Evolutionary conservation across 2,888 invertebrate species (phyloP).

Genomic region (Ypsolopha sequella): DNA sequence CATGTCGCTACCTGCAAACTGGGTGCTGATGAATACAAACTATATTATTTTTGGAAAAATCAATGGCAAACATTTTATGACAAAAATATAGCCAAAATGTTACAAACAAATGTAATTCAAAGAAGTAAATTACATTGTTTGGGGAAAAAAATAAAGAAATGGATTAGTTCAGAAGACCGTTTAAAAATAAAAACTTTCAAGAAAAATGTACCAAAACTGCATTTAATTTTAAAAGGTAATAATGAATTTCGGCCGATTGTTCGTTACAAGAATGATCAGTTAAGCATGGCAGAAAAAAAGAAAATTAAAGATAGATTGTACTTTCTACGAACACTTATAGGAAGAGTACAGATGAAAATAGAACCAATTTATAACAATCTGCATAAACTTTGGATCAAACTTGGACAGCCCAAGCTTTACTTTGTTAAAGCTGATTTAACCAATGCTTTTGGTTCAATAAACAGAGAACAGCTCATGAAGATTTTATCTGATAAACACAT

Average conservation of each 20-base stretch:
- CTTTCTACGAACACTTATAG: constrained; percentile 34
- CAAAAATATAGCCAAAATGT: constrained; percentile 37
- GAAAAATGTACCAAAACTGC: constrained; percentile 45
- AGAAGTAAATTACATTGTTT: constrained; percentile 32
- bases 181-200: constrained; percentile 25
- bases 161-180: constrained; percentile 22
- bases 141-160: constrained; percentile 30
- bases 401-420: constrained; percentile 46
- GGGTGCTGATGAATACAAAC: constrained; percentile 49
- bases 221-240: constrained; percentile 44
- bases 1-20: constrained; percentile 55
- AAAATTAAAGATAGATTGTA: constrained; percentile 42
- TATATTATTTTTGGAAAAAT: constrained; percentile 51
- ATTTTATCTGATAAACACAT: constrained; percentile 37
- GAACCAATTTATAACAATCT: constrained; percentile 35
- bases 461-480: constrained; percentile 36
- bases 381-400: constrained; percentile 34
- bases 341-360: constrained; percentile 26
- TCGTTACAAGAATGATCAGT: constrained; percentile 35
- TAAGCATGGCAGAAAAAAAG: constrained; percentile 29
- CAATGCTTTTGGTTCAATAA: constrained; percentile 63
- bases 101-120: constrained; percentile 31
- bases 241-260: constrained; percentile 52
- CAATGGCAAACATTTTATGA: constrained; percentile 62
- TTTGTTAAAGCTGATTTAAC: constrained; percentile 58